These are phyloP conservation scores for Bolinopsis microptera DNA, from an alignment of 37 sponge, comb jelly and placozoan genomes.

Conservation along the genomic window DNA sequence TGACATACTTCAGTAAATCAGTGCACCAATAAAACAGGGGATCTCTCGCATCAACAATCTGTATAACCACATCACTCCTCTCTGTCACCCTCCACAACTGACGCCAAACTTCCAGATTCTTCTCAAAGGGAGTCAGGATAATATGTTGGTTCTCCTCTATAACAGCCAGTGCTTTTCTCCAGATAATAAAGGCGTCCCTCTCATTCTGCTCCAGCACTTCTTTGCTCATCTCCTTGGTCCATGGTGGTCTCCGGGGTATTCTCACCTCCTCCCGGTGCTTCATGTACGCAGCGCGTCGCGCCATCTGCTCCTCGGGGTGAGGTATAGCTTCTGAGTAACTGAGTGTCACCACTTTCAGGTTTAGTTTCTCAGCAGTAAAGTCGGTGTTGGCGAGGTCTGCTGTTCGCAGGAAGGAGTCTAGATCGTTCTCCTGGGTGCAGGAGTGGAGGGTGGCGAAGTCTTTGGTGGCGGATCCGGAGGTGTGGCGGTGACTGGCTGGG, in stretches of 20 bases:
- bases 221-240: constrained; percentile 68
- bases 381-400: constrained; percentile 90
- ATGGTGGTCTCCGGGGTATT: constrained; percentile 83
- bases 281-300: constrained; percentile 68
- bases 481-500: constrained; percentile 32
- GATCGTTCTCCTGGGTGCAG: constrained; percentile 81
- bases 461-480: constrained; percentile 45
- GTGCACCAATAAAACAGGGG: constrained; percentile 84
- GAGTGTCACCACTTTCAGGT: constrained; percentile 75
- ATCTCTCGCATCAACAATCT: constrained; percentile 92
- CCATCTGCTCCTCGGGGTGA: constrained; percentile 69
- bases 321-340: constrained; percentile 69
- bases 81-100: constrained; percentile 80
- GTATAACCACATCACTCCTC: constrained; percentile 86
- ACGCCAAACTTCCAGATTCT: constrained; percentile 78
- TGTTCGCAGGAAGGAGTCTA: constrained; percentile 87
- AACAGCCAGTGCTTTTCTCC: constrained; percentile 73
- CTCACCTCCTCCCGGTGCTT: constrained; percentile 73
- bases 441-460: constrained; percentile 73
- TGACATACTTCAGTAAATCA: constrained; percentile 89
- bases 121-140: constrained; percentile 78
- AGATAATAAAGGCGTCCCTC: constrained; percentile 73
- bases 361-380: constrained; percentile 88
- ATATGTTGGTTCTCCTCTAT: constrained; percentile 74
- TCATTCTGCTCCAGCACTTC: constrained; percentile 74